Evolutionary conservation across 2,888 invertebrate species (phyloP).

Genomic region (Ophion ventricosus): DNA sequence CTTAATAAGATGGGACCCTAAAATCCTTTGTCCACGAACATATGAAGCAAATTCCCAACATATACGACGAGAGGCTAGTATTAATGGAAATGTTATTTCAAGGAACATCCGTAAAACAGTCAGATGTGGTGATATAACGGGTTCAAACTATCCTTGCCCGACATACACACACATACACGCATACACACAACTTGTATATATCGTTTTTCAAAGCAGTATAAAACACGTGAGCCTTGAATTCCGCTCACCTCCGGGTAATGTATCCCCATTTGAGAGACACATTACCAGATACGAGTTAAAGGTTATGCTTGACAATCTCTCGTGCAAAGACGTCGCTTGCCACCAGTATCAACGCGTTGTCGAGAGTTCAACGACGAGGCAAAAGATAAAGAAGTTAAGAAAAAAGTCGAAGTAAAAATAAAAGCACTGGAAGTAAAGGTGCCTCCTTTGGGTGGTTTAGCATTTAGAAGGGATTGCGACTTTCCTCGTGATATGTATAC

Average conservation of each 20-base stretch:
- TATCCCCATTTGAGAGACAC: slow-evolving; percentile 65
- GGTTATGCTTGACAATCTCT: slow-evolving; percentile 65
- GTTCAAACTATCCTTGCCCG: too few relatives aligned
- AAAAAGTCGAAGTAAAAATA: slow-evolving; percentile 12
- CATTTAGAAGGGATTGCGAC: slow-evolving; percentile 12
- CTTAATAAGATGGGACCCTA: too few relatives aligned
- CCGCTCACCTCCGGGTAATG: slow-evolving; percentile 66
- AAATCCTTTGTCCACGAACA: too few relatives aligned
- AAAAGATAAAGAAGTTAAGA: slow-evolving; percentile 26
- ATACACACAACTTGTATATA: slow-evolving; percentile 26
- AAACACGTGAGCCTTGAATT: slow-evolving; percentile 59
- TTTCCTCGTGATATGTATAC: slow-evolving; percentile 10
- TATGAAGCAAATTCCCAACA: too few relatives aligned
- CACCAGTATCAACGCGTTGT: slow-evolving; percentile 33
- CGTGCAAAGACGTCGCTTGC: slow-evolving; percentile 43
- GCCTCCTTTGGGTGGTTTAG: neutral
- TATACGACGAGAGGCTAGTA: too few relatives aligned
- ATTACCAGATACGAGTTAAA: slow-evolving; percentile 66
- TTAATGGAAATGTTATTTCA: too few relatives aligned
- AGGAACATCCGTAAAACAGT: too few relatives aligned
- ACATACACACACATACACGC: neutral
- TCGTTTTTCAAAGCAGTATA: slow-evolving; percentile 25
- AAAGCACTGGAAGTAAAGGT: neutral
- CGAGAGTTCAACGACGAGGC: slow-evolving; percentile 33
- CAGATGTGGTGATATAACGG: too few relatives aligned